Conservation (phyloP, 1,140 invertebrate species). For the Platorchestia sp. region DNA sequence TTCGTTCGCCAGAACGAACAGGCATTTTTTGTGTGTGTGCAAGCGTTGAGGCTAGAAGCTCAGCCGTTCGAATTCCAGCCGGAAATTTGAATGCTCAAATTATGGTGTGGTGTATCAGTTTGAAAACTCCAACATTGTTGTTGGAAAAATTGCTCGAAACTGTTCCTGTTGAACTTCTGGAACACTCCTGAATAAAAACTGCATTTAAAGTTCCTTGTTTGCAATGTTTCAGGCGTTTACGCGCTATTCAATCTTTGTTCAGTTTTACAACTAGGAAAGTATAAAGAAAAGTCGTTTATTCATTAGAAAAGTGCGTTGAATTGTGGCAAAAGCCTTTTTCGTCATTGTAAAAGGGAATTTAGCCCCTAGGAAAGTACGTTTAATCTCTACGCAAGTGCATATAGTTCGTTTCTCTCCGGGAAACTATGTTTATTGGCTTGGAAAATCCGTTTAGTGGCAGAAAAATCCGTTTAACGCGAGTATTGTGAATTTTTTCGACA, state of each 20-base stretch:
- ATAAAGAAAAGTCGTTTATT: too few relatives aligned
- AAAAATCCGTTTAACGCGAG: neutral
- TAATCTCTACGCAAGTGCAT: too few relatives aligned
- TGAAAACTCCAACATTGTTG: conserved; percentile 22
- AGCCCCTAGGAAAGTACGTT: too few relatives aligned
- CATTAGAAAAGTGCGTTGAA: too few relatives aligned
- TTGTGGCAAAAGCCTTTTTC: too few relatives aligned
- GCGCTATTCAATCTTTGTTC: neutral
- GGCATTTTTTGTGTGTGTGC: neutral
- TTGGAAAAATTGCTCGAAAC: neutral
- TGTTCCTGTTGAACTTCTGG: neutral
- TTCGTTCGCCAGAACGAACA: neutral
- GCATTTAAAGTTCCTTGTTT: neutral
- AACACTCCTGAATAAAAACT: neutral
- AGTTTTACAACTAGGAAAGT: neutral
- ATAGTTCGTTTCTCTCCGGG: too few relatives aligned
- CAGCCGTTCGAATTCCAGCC: neutral
- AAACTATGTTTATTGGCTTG: too few relatives aligned
- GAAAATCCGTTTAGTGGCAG: too few relatives aligned
- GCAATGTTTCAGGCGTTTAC: neutral
- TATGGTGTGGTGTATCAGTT: conserved; percentile 7
- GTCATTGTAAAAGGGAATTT: too few relatives aligned
- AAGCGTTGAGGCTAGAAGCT: neutral
- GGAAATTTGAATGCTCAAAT: conserved; percentile 1
- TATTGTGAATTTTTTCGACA: too few relatives aligned